A percentile compares a stretch with the other conserved stretches of the same genome.
These are phyloP conservation scores for Pandemis cinnamomeana DNA, from an alignment of 2,888 invertebrate species.

Conservation along the genomic window DNA sequence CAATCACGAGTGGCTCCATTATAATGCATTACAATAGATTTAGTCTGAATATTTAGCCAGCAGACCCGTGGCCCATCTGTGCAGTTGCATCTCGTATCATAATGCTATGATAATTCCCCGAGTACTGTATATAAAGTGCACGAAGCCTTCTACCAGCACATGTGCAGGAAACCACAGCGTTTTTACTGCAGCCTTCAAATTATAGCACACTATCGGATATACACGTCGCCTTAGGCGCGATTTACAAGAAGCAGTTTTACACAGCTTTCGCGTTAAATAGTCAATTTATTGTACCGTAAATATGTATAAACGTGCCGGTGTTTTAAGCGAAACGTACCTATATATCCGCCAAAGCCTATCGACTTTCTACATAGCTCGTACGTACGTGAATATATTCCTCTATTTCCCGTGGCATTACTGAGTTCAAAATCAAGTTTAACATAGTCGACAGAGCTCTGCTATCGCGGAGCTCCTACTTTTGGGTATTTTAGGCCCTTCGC, in stretches of 20 bases:
- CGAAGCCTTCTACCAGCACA: slow-evolving; percentile 26
- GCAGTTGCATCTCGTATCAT: slow-evolving; percentile 43
- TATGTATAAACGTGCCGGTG: neutral
- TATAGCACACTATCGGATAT: neutral
- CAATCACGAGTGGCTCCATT: neutral
- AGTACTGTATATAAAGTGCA: slow-evolving; percentile 46
- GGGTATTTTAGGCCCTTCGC: too few species aligned
- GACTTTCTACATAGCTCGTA: too few species aligned
- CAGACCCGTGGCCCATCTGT: slow-evolving; percentile 31
- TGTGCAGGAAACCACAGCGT: slow-evolving; percentile 30
- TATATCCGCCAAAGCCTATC: too few species aligned
- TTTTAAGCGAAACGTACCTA: too few species aligned
- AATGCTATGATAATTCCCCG: slow-evolving; percentile 48
- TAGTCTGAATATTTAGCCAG: slow-evolving; percentile 13
- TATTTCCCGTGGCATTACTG: too few species aligned
- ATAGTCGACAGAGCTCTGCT: too few species aligned
- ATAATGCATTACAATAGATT: slow-evolving; percentile 16
- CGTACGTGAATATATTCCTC: too few species aligned
- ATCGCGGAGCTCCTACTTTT: too few species aligned
- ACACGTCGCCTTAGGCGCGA: neutral
- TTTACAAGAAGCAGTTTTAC: neutral
- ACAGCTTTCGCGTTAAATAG: neutral
- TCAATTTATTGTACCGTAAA: neutral
- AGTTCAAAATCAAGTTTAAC: too few species aligned
- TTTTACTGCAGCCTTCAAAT: neutral